Percentiles rank a stretch among this genome's conserved stretches.
Evolutionary conservation across 2,888 invertebrate species (phyloP).

Genomic region (Gnatocerus cornutus): DNA sequence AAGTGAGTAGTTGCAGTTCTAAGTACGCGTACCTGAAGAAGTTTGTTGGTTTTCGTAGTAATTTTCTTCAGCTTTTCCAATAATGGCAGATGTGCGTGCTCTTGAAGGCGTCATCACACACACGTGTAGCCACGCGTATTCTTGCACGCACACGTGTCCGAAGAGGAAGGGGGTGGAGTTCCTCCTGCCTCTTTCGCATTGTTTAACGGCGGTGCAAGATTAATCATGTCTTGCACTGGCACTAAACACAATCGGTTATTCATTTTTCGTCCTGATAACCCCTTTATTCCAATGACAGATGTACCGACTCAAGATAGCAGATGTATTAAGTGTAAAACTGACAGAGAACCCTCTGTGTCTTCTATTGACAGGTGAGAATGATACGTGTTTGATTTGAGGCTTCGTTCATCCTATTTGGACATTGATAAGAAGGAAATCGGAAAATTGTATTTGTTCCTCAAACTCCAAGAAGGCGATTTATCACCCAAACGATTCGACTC

Average conservation of each 20-base stretch:
- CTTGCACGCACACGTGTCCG: slow-evolving; percentile 58
- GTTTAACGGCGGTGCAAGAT: slow-evolving; percentile 40
- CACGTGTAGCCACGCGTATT: slow-evolving; percentile 60
- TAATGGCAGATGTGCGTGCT: slow-evolving; percentile 30
- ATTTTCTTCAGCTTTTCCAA: slow-evolving; percentile 14
- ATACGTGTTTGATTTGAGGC: slow-evolving; percentile 29
- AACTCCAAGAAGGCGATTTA: slow-evolving; percentile 28
- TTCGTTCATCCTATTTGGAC: slow-evolving; percentile 23
- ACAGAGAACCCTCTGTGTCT: slow-evolving; percentile 27
- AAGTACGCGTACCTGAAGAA: too few relatives aligned
- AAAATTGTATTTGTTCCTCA: slow-evolving; percentile 23
- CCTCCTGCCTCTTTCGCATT: slow-evolving; percentile 33
- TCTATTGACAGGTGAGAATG: slow-evolving; percentile 34
- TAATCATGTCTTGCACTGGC: slow-evolving; percentile 42
- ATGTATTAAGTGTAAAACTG: slow-evolving; percentile 27
- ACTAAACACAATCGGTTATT: slow-evolving; percentile 43
- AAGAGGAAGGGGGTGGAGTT: slow-evolving; percentile 58
- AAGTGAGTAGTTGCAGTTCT: neutral
- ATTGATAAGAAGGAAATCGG: slow-evolving; percentile 22
- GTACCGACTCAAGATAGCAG: slow-evolving; percentile 41
- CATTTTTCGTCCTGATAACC: slow-evolving; percentile 44
- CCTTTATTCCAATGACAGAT: slow-evolving; percentile 38
- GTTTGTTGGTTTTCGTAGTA: neutral
- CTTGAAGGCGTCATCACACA: slow-evolving; percentile 41
- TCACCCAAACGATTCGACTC: slow-evolving; percentile 42